These are phyloP conservation scores for Lepidonotus clava DNA, from an alignment of 2,888 invertebrate genomes.

Conservation along the genomic window DNA sequence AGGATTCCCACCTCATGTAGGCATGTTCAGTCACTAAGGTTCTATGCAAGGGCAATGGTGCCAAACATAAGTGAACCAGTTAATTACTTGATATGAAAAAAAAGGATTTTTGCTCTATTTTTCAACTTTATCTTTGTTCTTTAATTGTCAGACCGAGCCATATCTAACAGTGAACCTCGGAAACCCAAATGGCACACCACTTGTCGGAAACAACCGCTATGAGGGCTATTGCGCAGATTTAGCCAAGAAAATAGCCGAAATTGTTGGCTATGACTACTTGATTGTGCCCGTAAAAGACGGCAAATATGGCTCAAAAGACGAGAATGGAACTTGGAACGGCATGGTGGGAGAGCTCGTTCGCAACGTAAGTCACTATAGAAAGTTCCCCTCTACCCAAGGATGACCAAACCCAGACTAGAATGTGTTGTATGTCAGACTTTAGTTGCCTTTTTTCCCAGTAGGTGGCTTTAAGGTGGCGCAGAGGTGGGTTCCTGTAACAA, in stretches of 20 bases:
- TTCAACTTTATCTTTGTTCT: slow-evolving; percentile 32
- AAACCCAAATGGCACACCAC: slow-evolving; percentile 24
- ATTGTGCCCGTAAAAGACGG: slow-evolving; percentile 65
- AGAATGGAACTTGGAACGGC: slow-evolving; percentile 70
- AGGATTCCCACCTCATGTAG: too few species aligned
- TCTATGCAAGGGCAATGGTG: too few species aligned
- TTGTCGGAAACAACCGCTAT: slow-evolving; percentile 84
- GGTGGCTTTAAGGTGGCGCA: neutral
- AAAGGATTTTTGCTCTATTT: neutral
- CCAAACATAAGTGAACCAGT: too few species aligned
- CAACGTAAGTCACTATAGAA: slow-evolving; percentile 57
- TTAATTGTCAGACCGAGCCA: slow-evolving; percentile 55
- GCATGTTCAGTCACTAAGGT: too few species aligned
- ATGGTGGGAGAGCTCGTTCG: slow-evolving; percentile 66
- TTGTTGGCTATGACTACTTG: slow-evolving; percentile 79
- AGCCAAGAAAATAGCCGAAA: slow-evolving; percentile 77
- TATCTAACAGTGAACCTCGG: slow-evolving; percentile 27
- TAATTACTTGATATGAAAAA: too few species aligned
- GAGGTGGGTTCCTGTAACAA: too few species aligned
- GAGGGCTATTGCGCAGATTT: slow-evolving; percentile 82
- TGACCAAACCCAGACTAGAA: neutral
- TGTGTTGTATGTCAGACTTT: neutral
- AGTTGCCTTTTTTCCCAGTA: neutral
- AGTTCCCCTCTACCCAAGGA: neutral
- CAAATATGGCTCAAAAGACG: slow-evolving; percentile 64